Evolutionary conservation across 2,888 invertebrate genomes (phyloP), one percentile per base, ranked within the genome.

Genomic region (Drosophila incognita): DNA sequence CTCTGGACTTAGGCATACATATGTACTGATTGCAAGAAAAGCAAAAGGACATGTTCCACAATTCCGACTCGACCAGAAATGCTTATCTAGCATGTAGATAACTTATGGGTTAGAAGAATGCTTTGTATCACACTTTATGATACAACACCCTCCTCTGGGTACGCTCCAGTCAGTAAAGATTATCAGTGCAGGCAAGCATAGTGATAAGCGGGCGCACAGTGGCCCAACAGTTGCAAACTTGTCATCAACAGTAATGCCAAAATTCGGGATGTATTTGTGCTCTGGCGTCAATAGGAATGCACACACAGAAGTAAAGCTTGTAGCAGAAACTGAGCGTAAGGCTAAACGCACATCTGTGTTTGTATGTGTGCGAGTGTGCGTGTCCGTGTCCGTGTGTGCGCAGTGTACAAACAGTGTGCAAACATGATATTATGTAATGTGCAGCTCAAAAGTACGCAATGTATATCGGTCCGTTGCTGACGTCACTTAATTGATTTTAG

Each of bases 401-500:
- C 21, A 24, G 21, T 46, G 46, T 46, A 1, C 46, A 46, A 13
- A 38, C 18, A 38, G 3, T 51, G 31, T 18, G 33, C 38, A 38
- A 18, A 8, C 36, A 58, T 52, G 29, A 27, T 62, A 49, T 71
- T 81, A 68, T 71, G 66, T 49, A 53, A 35, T 72, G 61, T 60
- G 42, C 54, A 49, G 80, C 71, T 59, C 27, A 31, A 71, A 75
- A 69, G 72, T 76, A 61, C 77, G 80, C 79, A 69, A 69, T 52
- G 57, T 40, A 49, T 61, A 33, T 49, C 40, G n/a, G 42, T 42
- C 21, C 18, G 27, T 38, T 66, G 80, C 58, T 81, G 80, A 80
- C 80, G 80, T 80, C 80, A 80, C 31, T 75, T 69, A 82, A 80
- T 83, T 83, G 79, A 83, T 80, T 80, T 80, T 68, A 61, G 61